Percentiles rank a stretch among this genome's conserved stretches.
phyloP scores from a whole-genome alignment of 2,113 vertebrate species.

The Carassius carassius region DNA sequence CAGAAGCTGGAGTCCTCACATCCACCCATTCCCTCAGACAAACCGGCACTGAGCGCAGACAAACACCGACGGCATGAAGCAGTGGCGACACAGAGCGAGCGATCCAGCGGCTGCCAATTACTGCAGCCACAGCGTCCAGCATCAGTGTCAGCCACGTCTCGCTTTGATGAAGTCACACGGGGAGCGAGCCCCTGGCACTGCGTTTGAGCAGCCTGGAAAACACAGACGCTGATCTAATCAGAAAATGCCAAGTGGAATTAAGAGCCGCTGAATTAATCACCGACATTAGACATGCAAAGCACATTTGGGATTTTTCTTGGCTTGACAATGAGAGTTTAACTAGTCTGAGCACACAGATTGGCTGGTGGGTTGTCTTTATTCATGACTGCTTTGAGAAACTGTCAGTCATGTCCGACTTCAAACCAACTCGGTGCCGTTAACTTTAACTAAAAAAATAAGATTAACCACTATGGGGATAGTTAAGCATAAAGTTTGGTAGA shows the following conservation, averaged over 20 bases:
- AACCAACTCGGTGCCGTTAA: background rate
- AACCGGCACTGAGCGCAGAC: background rate
- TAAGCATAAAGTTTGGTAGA: too few relatives aligned
- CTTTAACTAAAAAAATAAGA: background rate
- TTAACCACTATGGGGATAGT: too few relatives aligned
- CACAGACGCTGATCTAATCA: conserved; percentile 27
- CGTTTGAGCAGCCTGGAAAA: background rate
- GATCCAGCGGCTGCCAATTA: background rate
- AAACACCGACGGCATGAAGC: background rate
- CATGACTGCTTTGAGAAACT: background rate
- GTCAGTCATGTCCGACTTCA: background rate
- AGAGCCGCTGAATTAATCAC: conserved; percentile 2
- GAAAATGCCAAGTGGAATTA: conserved; percentile 29
- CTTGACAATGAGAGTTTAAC: conserved; percentile 1
- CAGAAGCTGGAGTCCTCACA: background rate
- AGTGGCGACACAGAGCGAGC: background rate
- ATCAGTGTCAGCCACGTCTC: conserved; percentile 3
- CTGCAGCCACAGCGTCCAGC: background rate
- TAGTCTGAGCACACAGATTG: background rate
- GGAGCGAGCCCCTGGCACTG: conserved; percentile 19
- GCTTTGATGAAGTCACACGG: conserved; percentile 28
- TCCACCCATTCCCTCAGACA: background rate
- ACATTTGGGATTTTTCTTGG: background rate
- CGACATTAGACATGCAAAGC: conserved; percentile 3
- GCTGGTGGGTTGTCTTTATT: background rate